These are phyloP conservation scores for Ptychochromis oligacanthus DNA, from an alignment of 2,113 vertebrate species.

Conservation along the genomic window DNA sequence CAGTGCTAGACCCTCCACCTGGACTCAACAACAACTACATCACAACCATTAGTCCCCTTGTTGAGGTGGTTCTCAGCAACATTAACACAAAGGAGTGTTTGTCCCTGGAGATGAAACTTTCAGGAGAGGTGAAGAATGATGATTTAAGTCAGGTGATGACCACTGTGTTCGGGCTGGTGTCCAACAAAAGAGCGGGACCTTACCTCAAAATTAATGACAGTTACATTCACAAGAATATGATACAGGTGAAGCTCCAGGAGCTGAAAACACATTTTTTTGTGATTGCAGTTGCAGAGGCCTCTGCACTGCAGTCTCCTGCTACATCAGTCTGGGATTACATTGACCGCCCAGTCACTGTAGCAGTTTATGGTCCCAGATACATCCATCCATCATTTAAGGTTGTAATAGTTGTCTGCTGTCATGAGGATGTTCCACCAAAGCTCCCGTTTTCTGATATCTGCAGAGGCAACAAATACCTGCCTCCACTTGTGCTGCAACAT, in stretches of 20 bases:
- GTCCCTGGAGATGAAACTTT: conserved; percentile 88
- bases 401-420: conserved; percentile 87
- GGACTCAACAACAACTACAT: conserved; percentile 87
- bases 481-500: conserved; percentile 91
- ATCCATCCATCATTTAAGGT: conserved; percentile 93
- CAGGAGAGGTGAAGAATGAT: conserved; percentile 88
- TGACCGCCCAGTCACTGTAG: conserved; percentile 86
- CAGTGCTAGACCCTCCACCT: conserved; percentile 87
- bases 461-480: conserved; percentile 82
- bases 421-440: conserved; percentile 87
- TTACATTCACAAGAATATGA: conserved; percentile 84
- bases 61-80: conserved; percentile 90
- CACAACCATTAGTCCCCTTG: conserved; percentile 89
- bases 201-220: conserved; percentile 86
- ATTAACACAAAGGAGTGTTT: conserved; percentile 85
- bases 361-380: conserved; percentile 92
- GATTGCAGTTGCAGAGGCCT: conserved; percentile 84
- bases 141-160: conserved; percentile 92
- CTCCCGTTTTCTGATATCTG: conserved; percentile 87
- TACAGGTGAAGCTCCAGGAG: conserved; percentile 88
- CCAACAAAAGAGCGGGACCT: conserved; percentile 87
- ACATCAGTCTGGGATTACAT: conserved; percentile 84
- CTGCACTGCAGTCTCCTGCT: conserved; percentile 81
- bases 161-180: conserved; percentile 84
- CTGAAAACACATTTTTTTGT: conserved; percentile 87